phyloP scores from a whole-genome alignment of 2,797 vertebrate genomes.

The Coregonus ussuriensis region DNA sequence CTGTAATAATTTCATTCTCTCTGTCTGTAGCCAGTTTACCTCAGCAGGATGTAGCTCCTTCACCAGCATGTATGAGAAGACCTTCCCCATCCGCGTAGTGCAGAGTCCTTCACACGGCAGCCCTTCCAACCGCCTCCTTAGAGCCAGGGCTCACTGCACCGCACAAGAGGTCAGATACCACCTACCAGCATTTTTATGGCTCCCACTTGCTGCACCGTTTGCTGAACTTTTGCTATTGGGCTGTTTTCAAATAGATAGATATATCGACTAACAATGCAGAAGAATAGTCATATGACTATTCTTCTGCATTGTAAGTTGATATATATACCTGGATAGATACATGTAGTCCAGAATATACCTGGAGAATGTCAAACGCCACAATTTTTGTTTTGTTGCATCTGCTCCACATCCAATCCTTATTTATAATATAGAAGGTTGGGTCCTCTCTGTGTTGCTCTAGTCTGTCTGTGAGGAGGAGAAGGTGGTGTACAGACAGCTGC shows the following conservation, averaged over 20 bases:
- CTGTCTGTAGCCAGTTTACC: conserved; percentile 46
- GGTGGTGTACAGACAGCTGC: conserved; percentile 90
- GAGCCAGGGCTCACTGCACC: conserved; percentile 72
- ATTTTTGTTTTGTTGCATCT: background rate
- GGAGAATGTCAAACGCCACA: background rate
- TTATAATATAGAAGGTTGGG: background rate
- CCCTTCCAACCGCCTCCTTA: conserved; percentile 73
- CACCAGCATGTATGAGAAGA: conserved; percentile 84
- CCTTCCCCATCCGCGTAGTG: conserved; percentile 87
- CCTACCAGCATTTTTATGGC: background rate
- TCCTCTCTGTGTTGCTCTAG: conserved; percentile 63
- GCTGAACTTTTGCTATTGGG: too few relatives aligned
- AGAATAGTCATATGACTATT: too few relatives aligned
- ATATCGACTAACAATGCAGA: too few relatives aligned
- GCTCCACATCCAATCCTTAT: background rate
- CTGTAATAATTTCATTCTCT: conserved; percentile 13
- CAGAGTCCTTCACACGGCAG: conserved; percentile 81
- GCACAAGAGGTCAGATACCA: conserved; percentile 85
- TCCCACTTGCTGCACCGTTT: too few relatives aligned
- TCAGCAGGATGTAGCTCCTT: conserved; percentile 54
- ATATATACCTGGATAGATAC: too few relatives aligned
- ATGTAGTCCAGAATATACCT: background rate
- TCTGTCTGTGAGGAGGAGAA: conserved; percentile 89
- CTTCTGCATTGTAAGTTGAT: too few relatives aligned
- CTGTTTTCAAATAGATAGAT: too few relatives aligned